Evolutionary conservation across 2,113 vertebrate species (phyloP).

Genomic region (Scomber japonicus): DNA sequence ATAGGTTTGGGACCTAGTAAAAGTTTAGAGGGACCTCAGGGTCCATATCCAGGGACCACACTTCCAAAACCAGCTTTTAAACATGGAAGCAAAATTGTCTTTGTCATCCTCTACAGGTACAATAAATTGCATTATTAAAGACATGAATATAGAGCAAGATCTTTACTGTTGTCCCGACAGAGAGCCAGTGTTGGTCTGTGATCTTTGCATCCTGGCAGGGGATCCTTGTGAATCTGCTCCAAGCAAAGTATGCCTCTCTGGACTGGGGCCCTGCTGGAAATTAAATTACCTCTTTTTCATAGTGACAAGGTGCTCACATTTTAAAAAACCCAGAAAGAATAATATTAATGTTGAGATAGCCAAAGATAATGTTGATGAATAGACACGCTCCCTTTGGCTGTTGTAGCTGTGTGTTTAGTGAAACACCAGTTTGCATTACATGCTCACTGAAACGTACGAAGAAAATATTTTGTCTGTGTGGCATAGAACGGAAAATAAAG

Average conservation of each 20-base stretch:
- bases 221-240: constrained; percentile 70
- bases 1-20: constrained; percentile 48
- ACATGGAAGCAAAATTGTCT: constrained; percentile 46
- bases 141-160: neutral
- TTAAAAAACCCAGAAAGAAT: constrained; percentile 56
- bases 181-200: constrained; percentile 57
- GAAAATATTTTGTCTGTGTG: constrained; percentile 31
- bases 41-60: constrained; percentile 28
- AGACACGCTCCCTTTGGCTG: constrained; percentile 47
- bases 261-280: constrained; percentile 77
- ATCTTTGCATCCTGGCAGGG: constrained; percentile 68
- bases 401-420: constrained; percentile 27
- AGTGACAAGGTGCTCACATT: constrained; percentile 64
- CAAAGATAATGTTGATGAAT: constrained; percentile 67
- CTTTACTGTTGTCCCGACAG: constrained; percentile 33
- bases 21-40: constrained; percentile 55
- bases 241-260: constrained; percentile 65
- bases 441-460: constrained; percentile 28
- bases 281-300: constrained; percentile 79
- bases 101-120: constrained; percentile 47
- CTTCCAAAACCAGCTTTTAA: constrained; percentile 42
- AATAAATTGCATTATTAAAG: constrained; percentile 28
- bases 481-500: constrained; percentile 42
- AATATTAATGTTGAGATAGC: constrained; percentile 69
- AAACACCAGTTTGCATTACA: constrained; percentile 41